phyloP scores from a whole-genome alignment of 2,113 vertebrate species.

The Lasiurus borealis region DNA sequence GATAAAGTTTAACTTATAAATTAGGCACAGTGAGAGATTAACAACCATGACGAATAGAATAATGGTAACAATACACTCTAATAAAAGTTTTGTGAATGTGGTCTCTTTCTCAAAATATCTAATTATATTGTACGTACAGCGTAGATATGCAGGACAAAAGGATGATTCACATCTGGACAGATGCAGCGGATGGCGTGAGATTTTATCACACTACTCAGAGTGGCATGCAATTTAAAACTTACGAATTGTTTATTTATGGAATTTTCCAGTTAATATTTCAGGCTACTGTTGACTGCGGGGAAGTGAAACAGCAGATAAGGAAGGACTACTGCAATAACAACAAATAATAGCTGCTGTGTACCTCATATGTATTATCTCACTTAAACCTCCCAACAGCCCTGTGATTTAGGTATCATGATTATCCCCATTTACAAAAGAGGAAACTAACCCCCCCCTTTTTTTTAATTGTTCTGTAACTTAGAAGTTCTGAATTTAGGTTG shows the following conservation, averaged over 20 bases:
- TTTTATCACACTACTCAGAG: background rate
- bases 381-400: background rate
- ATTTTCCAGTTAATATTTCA: background rate
- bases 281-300: background rate
- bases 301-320: background rate
- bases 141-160: background rate
- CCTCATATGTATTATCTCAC: background rate
- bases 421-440: background rate
- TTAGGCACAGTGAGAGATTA: background rate
- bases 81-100: background rate
- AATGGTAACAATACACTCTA: background rate
- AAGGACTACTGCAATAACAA: background rate
- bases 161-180: background rate
- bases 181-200: background rate
- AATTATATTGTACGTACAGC: background rate
- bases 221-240: background rate
- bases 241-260: background rate
- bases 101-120: background rate
- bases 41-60: background rate
- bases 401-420: background rate
- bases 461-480: constrained; percentile 18
- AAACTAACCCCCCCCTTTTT: constrained; percentile 17
- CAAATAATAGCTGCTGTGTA: background rate
- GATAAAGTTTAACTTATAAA: background rate
- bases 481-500: too few species aligned